These are phyloP conservation scores for Boleophthalmus pectinirostris DNA, from an alignment of 2,113 vertebrate genomes.

Conservation along the genomic window DNA sequence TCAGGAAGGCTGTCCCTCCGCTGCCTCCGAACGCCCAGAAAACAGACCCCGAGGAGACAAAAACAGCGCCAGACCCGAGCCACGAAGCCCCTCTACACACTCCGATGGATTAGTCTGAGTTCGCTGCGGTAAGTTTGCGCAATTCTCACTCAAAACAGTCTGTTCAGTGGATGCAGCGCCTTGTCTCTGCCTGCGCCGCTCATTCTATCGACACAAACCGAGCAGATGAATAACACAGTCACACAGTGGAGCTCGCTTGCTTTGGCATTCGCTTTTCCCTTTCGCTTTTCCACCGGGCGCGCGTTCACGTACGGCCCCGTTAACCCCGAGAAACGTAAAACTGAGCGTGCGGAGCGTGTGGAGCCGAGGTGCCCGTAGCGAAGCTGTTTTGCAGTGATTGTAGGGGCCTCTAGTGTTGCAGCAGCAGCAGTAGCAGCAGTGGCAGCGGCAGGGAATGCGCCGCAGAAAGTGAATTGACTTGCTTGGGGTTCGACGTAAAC, in stretches of 20 bases:
- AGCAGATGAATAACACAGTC: constrained; percentile 47
- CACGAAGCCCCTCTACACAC: constrained; percentile 39
- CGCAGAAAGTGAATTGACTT: constrained; percentile 70
- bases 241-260: constrained; percentile 18
- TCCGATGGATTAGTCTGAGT: constrained; percentile 71
- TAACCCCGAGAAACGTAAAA: background rate
- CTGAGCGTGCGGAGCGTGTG: background rate
- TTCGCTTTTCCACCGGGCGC: background rate
- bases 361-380: constrained; percentile 30
- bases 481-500: constrained; percentile 46
- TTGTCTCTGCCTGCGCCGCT: constrained; percentile 52
- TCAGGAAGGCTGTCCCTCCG: constrained; percentile 56
- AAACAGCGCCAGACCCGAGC: constrained; percentile 17
- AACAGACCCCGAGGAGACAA: constrained; percentile 36
- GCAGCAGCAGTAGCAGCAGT: constrained; percentile 29
- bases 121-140: constrained; percentile 68
- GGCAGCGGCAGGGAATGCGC: constrained; percentile 68
- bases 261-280: background rate
- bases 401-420: constrained; percentile 57
- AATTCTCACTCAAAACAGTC: constrained; percentile 9
- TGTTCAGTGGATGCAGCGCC: constrained; percentile 67
- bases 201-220: constrained; percentile 37
- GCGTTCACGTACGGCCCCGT: background rate
- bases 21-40: constrained; percentile 50
- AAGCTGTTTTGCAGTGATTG: constrained; percentile 65